A percentile compares a stretch with the other conserved stretches of the same genome.
phyloP scores from a whole-genome alignment of 1,140 invertebrate species.

The Lepidurus apus region DNA sequence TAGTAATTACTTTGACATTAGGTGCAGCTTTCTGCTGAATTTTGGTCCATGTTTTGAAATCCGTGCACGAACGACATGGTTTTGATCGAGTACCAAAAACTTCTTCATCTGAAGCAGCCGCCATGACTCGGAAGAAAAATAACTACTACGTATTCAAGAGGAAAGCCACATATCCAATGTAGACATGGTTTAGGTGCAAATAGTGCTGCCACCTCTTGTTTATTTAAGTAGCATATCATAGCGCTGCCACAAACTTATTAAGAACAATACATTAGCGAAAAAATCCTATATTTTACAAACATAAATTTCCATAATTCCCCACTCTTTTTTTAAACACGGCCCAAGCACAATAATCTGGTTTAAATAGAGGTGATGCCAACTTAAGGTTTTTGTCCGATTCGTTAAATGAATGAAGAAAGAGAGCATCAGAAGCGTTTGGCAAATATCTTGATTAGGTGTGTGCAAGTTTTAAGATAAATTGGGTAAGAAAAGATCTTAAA shows the following conservation, averaged over 20 bases:
- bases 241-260: background rate
- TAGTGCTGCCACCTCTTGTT: no score
- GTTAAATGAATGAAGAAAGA: background rate
- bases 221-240: background rate
- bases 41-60: slow-evolving; percentile 34
- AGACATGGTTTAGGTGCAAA: background rate
- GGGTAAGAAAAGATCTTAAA: no score
- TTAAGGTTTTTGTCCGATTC: background rate
- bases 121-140: background rate
- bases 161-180: background rate
- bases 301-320: background rate
- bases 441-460: slow-evolving; percentile 7
- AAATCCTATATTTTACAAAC: slow-evolving; percentile 6
- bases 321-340: background rate
- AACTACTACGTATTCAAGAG: background rate
- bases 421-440: slow-evolving; percentile 5
- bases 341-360: slow-evolving; percentile 15
- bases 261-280: background rate
- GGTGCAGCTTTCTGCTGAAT: background rate
- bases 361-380: background rate
- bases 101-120: slow-evolving; percentile 18
- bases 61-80: slow-evolving; percentile 35
- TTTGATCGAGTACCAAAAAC: slow-evolving; percentile 18
- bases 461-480: no score
- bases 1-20: background rate